These are phyloP conservation scores for Lymantria monacha DNA, from an alignment of 2,888 invertebrate species.

Conservation along the genomic window DNA sequence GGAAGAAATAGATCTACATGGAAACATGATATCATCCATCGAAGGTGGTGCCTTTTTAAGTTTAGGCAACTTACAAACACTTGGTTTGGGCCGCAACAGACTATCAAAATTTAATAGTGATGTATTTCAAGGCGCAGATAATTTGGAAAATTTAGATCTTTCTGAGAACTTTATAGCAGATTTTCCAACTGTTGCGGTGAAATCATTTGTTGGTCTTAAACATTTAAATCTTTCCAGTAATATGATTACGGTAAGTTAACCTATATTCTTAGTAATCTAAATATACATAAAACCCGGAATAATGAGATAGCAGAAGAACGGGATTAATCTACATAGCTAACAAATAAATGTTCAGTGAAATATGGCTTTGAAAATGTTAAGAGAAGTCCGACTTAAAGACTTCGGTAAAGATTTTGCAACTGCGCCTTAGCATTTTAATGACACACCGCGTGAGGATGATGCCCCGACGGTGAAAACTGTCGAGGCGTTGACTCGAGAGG, in stretches of 20 bases:
- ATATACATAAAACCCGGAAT: constrained; percentile 1
- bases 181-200: constrained; percentile 90
- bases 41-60: constrained; percentile 89
- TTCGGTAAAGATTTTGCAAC: too few species aligned
- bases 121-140: constrained; percentile 89
- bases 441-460: too few species aligned
- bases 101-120: constrained; percentile 92
- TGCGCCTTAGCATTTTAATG: too few species aligned
- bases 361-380: too few species aligned
- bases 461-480: too few species aligned
- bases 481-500: too few species aligned
- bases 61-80: constrained; percentile 84
- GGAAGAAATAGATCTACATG: constrained; percentile 89
- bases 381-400: too few species aligned
- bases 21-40: constrained; percentile 88
- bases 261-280: neutral
- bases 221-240: constrained; percentile 92
- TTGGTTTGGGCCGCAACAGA: constrained; percentile 90
- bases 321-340: too few species aligned
- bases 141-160: constrained; percentile 90
- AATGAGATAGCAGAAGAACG: too few species aligned
- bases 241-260: constrained; percentile 87
- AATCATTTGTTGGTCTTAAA: constrained; percentile 86
- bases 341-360: too few species aligned
- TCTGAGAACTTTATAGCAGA: constrained; percentile 93